phyloP scores from a whole-genome alignment of 2,113 vertebrate species.

The Mellivora capensis region DNA sequence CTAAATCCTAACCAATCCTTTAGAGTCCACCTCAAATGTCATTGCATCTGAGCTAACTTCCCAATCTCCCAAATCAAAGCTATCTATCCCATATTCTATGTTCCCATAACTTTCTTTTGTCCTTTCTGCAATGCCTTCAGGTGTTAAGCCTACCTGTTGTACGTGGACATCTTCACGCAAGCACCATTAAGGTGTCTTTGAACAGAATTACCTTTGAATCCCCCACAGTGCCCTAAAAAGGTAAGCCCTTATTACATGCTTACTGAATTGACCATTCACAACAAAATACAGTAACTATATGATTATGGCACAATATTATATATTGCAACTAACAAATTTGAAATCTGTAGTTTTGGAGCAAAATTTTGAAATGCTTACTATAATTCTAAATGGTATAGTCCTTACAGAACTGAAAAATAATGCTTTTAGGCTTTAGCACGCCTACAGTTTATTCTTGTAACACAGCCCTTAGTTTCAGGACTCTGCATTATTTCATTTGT shows the following conservation, averaged over 20 bases:
- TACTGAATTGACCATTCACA: neutral
- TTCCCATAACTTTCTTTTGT: neutral
- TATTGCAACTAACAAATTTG: neutral
- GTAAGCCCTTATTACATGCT: neutral
- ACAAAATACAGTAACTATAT: neutral
- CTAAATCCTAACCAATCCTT: neutral
- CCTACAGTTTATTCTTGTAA: neutral
- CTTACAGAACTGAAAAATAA: neutral
- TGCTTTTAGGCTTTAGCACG: neutral
- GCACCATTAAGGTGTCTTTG: neutral
- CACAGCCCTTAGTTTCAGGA: neutral
- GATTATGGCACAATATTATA: neutral
- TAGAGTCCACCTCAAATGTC: neutral
- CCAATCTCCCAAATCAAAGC: neutral
- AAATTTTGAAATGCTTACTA: neutral
- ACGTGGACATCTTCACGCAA: neutral
- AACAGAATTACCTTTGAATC: neutral
- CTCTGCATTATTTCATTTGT: neutral
- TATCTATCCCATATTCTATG: neutral
- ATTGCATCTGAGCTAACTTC: neutral
- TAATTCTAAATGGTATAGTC: neutral
- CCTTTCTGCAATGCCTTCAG: fast-evolving
- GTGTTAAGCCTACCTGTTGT: neutral
- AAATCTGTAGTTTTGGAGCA: neutral
- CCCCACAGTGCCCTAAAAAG: neutral